Base-by-base conservation (phyloP, 2,888 invertebrate genomes). In the Palloptera scutellata region DNA sequence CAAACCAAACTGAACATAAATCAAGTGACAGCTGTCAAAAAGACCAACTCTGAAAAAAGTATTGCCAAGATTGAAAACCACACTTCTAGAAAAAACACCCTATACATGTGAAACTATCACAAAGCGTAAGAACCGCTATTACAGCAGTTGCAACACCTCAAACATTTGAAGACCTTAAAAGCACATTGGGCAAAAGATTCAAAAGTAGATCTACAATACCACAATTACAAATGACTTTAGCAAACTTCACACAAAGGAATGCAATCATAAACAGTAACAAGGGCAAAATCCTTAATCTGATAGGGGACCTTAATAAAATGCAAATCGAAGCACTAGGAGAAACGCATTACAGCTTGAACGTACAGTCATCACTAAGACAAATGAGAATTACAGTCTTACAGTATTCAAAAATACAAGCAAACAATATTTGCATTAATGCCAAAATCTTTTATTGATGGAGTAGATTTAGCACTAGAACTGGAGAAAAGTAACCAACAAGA, bases 221-320 rank as follows among this genome's bases (percentile, higher is more conserved):
- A n/a, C 40, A 15, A n/a, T 13, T 65, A 9, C 42, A 43, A 13
- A 59, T 52, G 17, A 51, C 59, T 12, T n/a, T 65, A 5, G 19
- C 65, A n/a, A 9, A 40, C 5, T 19, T 60, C 6, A 17, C 1
- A 4, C 66, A 66, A 45, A 54, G 66, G 12, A 61, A 66, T 20
- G 13, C 9, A 8, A 45, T n/a, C 42, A 57, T 20, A 45, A 19
- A n/a, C 3, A 55, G 6, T 12, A 43, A 43, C 13, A 55, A 12
- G 9, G 45, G 42, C 15, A 63, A 55, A 63, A 55, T 45, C 12
- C 55, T 58, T 2, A n/a, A 10, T 15, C 41, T 58, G 42, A 17
- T 58, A 41, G 13, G 41, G 8, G 58, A 58, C 17, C 42, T 58
- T 5, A 58, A 58, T 11, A 58, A 41, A 42, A n/a, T 58, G n/a